Conservation (phyloP, 2,113 vertebrate genomes). For the Speoplatyrhinus poulsoni region DNA sequence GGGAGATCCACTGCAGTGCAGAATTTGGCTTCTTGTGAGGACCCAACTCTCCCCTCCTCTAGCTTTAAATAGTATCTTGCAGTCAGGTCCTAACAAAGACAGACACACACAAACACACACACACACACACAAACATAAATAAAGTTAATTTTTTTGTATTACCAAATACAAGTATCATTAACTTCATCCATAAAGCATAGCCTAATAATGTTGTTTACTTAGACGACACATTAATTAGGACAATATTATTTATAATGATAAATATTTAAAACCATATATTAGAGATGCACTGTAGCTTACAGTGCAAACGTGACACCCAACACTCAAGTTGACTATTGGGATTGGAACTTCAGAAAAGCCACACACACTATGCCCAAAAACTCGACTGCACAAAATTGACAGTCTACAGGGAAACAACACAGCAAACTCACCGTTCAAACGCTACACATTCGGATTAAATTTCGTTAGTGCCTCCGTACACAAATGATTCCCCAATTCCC, state of each 20-base stretch:
- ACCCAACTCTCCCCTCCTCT: conserved; percentile 4
- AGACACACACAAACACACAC: conserved; percentile 25
- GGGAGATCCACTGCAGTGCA: conserved; percentile 54
- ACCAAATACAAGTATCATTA: neutral
- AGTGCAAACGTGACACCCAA: neutral
- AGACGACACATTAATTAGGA: neutral
- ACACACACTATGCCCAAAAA: conserved; percentile 35
- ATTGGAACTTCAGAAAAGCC: conserved; percentile 52
- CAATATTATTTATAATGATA: neutral
- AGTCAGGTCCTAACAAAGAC: conserved; percentile 19
- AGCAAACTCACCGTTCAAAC: conserved; percentile 57
- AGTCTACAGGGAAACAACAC: conserved; percentile 21
- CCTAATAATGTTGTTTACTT: no score
- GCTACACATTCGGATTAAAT: neutral
- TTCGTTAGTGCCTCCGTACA: neutral
- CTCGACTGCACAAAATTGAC: conserved; percentile 40
- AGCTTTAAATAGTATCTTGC: conserved; percentile 5
- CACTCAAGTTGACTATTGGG: conserved; percentile 38
- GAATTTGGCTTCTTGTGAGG: conserved; percentile 29
- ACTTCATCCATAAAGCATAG: neutral
- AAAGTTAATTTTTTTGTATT: neutral
- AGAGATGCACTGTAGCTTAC: neutral
- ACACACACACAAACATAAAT: conserved; percentile 2
- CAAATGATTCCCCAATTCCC: conserved; percentile 5
- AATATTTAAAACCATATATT: neutral